Conservation (phyloP, 37 sponge, comb jelly and placozoan genomes). For the Amphimedon queenslandica region DNA sequence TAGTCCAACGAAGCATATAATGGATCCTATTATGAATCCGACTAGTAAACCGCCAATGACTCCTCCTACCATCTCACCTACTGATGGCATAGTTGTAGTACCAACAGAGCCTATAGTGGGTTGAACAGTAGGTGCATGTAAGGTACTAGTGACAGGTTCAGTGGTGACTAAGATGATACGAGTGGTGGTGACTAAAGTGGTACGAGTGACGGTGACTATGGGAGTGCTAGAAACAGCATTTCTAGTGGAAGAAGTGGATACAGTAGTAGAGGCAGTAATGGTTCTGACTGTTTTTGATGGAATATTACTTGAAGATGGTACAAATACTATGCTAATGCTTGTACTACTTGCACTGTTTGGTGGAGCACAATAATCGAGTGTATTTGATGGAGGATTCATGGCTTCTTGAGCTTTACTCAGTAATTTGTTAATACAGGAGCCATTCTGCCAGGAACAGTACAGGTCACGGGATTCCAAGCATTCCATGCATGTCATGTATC, state of each 20-base stretch:
- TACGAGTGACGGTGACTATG: not conserved
- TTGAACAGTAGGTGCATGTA: not conserved
- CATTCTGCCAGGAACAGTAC: slow-evolving; percentile 52
- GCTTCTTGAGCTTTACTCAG: not conserved
- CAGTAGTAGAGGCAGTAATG: not conserved
- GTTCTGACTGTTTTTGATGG: not conserved
- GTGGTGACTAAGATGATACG: not conserved
- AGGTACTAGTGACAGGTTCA: not conserved
- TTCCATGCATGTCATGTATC: slow-evolving; percentile 21
- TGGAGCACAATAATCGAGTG: slow-evolving; percentile 1
- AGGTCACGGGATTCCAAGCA: slow-evolving; percentile 53
- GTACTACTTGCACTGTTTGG: not conserved
- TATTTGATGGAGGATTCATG: not conserved
- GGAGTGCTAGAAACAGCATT: not conserved
- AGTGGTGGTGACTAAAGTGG: not conserved
- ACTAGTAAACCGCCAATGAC: slow-evolving; percentile 42
- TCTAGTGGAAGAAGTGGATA: not conserved
- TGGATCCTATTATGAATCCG: slow-evolving; percentile 27
- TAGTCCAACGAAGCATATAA: slow-evolving; percentile 8
- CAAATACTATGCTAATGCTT: no score
- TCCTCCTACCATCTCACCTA: slow-evolving; percentile 35
- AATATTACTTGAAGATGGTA: not conserved
- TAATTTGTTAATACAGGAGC: slow-evolving; percentile 22
- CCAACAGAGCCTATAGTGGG: not conserved
- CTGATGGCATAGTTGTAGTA: slow-evolving; percentile 10